Evolutionary conservation across 2,113 vertebrate genomes (phyloP), one percentile per base, ranked within the genome.

Genomic region (Motacilla tschutschensis): DNA sequence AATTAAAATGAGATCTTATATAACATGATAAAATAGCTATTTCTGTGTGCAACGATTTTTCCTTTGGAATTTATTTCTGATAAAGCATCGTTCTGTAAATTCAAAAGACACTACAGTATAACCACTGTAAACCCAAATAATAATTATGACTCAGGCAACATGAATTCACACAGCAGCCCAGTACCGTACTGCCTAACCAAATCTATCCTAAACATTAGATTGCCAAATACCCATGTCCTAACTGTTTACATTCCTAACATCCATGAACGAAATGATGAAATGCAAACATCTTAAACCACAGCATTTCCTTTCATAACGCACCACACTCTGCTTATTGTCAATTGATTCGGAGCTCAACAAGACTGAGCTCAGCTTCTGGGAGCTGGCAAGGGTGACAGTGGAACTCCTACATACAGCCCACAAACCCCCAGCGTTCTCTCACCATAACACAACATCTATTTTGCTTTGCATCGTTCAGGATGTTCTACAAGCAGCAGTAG

Each of bases 241-340:
- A 83, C 69, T 84, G 78, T 88, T 93, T 76, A 57, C 67, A 89
- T 76, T 91, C 78, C 60, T 73, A 38, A 84, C 74, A 73, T 59
- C 80, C 59, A 73, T 6, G 13, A 76, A 62, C 0, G 0, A 87
- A 89, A 51, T 54, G 43, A 40, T 1, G 17, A 69, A 75, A 63
- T 5, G 12, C 55, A 86, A 93, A 62, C 54, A 66, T 47, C 59
- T 59, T 51, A 65, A 73, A 55, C 53, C 53, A 85, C 66, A 59
- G 31, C 1, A 1, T 21, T 79, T 86, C 86, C 55, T 86, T 79
- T 66, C 75, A 60, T 14, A 62, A 57, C 0, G 0, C 19, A 65
- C 22, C 78, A 72, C 1, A 6, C 36, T 16, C 58, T 26, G 47
- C 36, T 82, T 43, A 62, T 17, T 63, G 66, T 29, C 66, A 60